Conservation (phyloP, 2,113 vertebrate species). For the Myotis lucifugus region DNA sequence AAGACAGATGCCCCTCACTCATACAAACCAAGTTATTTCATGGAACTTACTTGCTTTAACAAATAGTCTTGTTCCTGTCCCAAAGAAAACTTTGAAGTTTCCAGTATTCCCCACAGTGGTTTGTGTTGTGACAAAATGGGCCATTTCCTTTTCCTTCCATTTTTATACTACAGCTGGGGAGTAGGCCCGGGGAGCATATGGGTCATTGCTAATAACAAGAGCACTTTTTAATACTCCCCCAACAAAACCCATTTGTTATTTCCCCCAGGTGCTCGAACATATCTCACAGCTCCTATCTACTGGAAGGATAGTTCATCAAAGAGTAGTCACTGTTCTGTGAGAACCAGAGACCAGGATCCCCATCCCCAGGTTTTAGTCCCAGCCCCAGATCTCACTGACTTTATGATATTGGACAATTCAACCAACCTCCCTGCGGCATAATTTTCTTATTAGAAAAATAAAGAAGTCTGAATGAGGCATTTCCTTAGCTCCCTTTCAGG, state of each 20-base stretch:
- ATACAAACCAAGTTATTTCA: slow-evolving; percentile 27
- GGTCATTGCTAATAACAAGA: neutral
- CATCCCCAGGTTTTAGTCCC: neutral
- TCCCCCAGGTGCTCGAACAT: neutral
- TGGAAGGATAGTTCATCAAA: neutral
- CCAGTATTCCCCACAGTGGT: slow-evolving; percentile 68
- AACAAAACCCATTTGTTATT: neutral
- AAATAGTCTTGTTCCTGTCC: slow-evolving; percentile 62
- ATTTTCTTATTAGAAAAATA: slow-evolving; percentile 12
- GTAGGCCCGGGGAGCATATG: neutral
- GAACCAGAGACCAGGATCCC: neutral
- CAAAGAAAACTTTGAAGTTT: slow-evolving; percentile 36
- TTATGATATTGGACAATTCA: neutral
- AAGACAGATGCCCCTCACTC: neutral
- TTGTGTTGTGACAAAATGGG: slow-evolving; percentile 63
- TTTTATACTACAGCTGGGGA: neutral
- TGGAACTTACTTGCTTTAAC: slow-evolving; percentile 58
- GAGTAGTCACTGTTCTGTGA: neutral
- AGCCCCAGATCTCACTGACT: neutral
- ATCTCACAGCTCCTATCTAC: neutral
- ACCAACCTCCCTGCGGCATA: neutral
- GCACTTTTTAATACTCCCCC: neutral
- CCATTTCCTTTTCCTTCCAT: slow-evolving; percentile 29
- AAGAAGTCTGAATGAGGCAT: neutral
- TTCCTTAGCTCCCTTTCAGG: neutral